Base-by-base conservation (phyloP, 1,140 invertebrate species). In the Tetranychus urticae region DNA sequence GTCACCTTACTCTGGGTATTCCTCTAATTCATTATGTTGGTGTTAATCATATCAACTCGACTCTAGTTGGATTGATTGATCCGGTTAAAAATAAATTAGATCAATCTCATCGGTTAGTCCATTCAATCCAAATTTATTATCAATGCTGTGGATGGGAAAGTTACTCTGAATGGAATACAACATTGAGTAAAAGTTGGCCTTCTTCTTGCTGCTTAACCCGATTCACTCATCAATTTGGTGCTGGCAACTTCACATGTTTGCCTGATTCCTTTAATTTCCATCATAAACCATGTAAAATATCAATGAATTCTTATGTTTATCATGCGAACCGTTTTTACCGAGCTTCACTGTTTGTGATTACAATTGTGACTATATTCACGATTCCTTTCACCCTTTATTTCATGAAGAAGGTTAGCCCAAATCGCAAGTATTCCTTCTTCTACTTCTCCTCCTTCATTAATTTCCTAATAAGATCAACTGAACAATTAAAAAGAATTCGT, bases 241-340 rank as follows among this genome's bases (percentile, higher is more conserved):
- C 46, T 47, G 46, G 46, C 46, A 47, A 47, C 31, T 60, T 59
- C 63, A 67, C 68, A 69, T 58, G 69, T 69, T 65, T 71, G 70
- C 70, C 70, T 71, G 60, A 23, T 0, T 23, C 23, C 23, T 23
- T 23, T 23, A 23, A 0, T 23, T 23, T 23, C 0, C 23, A 23
- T 23, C 23, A 23, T 23, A 23, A 23, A 23, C 23, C 23, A 23
- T 23, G 23, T 23, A 23, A 23, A 23, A 23, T 23, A 23, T 23
- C 23, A 0, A 23, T 23, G 23, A 23, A 23, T 23, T 23, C 23
- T 23, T 23, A 23, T 23, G 23, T 23, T 23, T 23, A 23, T 23
- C 23, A 23, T 23, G 23, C 23, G 23, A 23, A 23, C 23, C 23
- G 23, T 23, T 23, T 23, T 23, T 23, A 23, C 23, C 23, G 23